Base-by-base conservation (phyloP, 2,113 vertebrate genomes). In the Misgurnus anguillicaudatus region DNA sequence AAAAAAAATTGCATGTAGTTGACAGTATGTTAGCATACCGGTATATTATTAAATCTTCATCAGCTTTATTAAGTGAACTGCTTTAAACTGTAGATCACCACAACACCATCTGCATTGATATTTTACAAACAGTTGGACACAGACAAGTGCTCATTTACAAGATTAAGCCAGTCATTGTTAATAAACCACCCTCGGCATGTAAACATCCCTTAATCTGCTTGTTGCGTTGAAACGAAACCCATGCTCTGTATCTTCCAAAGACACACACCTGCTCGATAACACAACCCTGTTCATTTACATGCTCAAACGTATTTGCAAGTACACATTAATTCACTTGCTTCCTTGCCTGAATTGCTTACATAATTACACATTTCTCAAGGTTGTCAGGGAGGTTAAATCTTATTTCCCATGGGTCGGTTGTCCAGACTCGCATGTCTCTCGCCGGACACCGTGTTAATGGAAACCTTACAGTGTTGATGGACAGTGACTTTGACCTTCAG, bases 201-300 rank as follows among this genome's bases (percentile, higher is more conserved):
- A 78, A 78, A 78, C 76, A 61, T n/a, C 31, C 2, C 0, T 9
- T 78, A 60, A 78, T 68, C 75, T 78, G 39, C 76, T 78, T 36
- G 24, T 31, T 31, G 47, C 36, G 13, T 57, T 60, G 2, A 61
- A 78, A 78, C 69, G 14, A 78, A 72, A 77, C 42, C 55, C 53
- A 21, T 3, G 36, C 4, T 3, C 53, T 78, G 14, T 78, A 57
- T 68, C 75, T 41, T 39, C 14, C 63, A 42, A 64, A 42, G 21
- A 64, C 48, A 66, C 63, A 58, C 57, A 69, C 53, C 41, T 69
- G 76, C 45, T 38, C 53, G 76, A 78, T 69, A 78, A 31, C 63
- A 36, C 64, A 78, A 47, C 60, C 39, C 76, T 60, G 47, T 69
- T 78, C 67, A 68, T 78, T 78, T 69, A 53, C 41, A 63, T 45